A percentile compares a stretch with the other conserved stretches of the same genome.
Evolutionary conservation across 2,113 vertebrate genomes (phyloP).

Genomic region (Nothoprocta perdicaria): DNA sequence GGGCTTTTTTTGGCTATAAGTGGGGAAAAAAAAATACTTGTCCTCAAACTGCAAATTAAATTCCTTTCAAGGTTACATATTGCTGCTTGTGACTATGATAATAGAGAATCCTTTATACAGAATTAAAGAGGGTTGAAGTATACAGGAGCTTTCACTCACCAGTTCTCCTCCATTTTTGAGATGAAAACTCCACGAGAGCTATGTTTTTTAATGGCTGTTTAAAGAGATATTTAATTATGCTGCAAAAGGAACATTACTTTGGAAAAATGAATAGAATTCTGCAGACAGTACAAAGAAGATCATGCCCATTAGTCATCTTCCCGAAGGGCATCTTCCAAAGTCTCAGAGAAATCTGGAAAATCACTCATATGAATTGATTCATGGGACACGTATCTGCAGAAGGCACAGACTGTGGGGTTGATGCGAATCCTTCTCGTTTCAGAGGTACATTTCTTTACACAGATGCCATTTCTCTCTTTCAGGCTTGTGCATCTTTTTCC

Average conservation of each 20-base stretch:
- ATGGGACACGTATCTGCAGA: neutral
- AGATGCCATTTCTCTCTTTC: neutral
- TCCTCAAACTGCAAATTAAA: neutral
- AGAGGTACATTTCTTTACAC: neutral
- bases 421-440: neutral
- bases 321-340: accelerated
- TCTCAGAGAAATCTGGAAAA: neutral
- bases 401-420: neutral
- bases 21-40: neutral
- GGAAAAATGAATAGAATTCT: neutral
- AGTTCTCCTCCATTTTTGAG: neutral
- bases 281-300: neutral
- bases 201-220: neutral
- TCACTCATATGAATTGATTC: neutral
- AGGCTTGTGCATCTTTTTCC: neutral
- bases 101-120: neutral
- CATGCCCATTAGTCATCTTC: neutral
- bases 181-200: neutral
- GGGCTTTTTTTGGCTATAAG: neutral
- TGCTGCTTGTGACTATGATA: neutral
- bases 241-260: neutral
- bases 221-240: neutral
- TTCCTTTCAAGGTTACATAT: neutral
- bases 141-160: accelerated
- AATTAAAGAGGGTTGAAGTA: neutral